These are phyloP conservation scores for Drosophila jambulina DNA, from an alignment of 1,140 invertebrate genomes.

Conservation along the genomic window DNA sequence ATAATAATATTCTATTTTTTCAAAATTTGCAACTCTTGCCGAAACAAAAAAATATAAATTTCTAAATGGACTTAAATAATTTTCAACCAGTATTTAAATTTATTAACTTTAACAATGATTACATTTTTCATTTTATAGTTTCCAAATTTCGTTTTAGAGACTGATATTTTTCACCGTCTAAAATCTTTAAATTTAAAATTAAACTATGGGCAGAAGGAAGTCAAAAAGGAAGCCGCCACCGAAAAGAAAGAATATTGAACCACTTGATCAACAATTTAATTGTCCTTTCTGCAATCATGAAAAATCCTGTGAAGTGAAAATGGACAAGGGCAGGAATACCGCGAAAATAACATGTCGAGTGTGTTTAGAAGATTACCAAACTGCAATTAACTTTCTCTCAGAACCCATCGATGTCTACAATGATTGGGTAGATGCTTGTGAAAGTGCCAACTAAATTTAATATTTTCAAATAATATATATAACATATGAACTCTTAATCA, in stretches of 20 bases:
- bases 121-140: not conserved
- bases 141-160: not conserved
- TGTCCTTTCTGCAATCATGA: conserved; percentile 99
- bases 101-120: not conserved
- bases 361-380: conserved; percentile 98
- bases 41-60: not conserved
- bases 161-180: not conserved
- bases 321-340: conserved; percentile 97
- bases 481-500: not conserved
- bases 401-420: conserved; percentile 99
- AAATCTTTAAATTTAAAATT: not conserved
- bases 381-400: conserved; percentile 97
- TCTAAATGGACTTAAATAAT: not conserved
- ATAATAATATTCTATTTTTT: not conserved
- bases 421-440: conserved; percentile 99
- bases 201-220: conserved; percentile 96
- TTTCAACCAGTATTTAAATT: not conserved
- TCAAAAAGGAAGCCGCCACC: conserved; percentile 98
- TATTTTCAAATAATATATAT: not conserved
- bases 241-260: conserved; percentile 86
- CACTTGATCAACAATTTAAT: conserved; percentile 98
- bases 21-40: not conserved
- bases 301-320: conserved; percentile 99
- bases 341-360: conserved; percentile 97
- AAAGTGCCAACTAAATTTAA: conserved; percentile 92